Evolutionary conservation across 2,888 invertebrate species (phyloP), one percentile per base, ranked within the genome.

Genomic region (Gymnoscelis rufifasciata): DNA sequence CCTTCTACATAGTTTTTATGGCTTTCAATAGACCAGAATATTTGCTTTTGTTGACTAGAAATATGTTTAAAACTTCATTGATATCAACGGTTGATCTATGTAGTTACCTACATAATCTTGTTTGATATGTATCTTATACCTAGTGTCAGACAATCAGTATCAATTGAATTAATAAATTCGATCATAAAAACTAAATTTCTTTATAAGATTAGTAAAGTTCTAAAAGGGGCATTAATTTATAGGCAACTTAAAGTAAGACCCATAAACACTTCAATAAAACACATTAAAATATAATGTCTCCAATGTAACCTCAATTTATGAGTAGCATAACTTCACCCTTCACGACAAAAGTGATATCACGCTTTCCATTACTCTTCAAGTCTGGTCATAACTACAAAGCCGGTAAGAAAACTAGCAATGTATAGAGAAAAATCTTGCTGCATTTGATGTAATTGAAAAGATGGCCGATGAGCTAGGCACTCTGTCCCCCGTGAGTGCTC

Each of bases 211-310:
- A 14, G 14, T 5, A 4, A 33, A 15, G 14, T 35, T 35, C 7
- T n/a, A 35, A n/a, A 33, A 33, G n/a, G 35, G 24, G 30, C 14
- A 48, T 42, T 35, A 31, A 47, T 19, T 31, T 30, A 40, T 24
- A 12, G 24, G 39, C 36, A 31, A 39, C 38, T 45, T 44, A 29
- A 26, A 49, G 19, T 31, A 33, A 47, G 36, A 28, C 55, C 29
- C 72, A 77, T 83, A 82, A 83, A 82, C 82, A 83, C 80, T 81
- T 79, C 82, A 83, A 83, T 83, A 81, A 83, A 77, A 65, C 66
- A 74, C 76, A 79, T 81, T 83, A 83, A 81, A 81, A 74, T 78
- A 81, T 81, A 8, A 82, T 77, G 81, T 81, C 81, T 78, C 71
- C 75, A 81, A 83, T 83, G 83, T 78, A 81, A 80, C 74, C 77